Evolutionary conservation across 2,797 vertebrate genomes (phyloP).

Genomic region (Prionace glauca): DNA sequence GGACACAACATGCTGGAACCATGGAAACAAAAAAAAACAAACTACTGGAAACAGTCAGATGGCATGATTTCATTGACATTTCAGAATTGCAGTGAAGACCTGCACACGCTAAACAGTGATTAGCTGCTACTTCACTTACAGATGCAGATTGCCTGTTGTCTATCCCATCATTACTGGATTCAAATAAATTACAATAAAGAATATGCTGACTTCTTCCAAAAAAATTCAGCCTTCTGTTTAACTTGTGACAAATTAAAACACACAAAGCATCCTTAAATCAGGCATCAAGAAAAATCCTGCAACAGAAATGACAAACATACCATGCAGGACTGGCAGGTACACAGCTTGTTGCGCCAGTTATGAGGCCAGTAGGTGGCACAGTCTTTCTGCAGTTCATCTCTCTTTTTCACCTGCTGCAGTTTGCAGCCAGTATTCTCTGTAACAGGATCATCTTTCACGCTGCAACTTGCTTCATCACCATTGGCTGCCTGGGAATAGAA

Average conservation of each 20-base stretch:
- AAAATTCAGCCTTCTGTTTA: not conserved
- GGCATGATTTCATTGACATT: not conserved
- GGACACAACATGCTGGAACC: no score
- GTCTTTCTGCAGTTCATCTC: constrained; percentile 52
- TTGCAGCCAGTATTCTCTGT: constrained; percentile 54
- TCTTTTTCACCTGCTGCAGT: constrained; percentile 64
- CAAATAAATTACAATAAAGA: not conserved
- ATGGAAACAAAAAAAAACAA: not conserved
- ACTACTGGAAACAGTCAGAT: not conserved
- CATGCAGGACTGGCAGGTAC: constrained; percentile 78
- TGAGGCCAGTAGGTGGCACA: constrained; percentile 84
- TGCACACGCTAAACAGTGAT: not conserved
- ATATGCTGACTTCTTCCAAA: not conserved
- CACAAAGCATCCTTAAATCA: not conserved
- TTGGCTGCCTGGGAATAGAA: constrained; percentile 21
- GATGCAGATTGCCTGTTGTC: not conserved
- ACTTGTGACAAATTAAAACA: not conserved
- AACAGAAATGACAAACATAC: constrained; percentile 51
- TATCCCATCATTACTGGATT: not conserved
- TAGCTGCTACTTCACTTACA: not conserved
- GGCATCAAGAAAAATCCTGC: not conserved
- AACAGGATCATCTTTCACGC: constrained; percentile 49
- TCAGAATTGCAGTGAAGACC: not conserved
- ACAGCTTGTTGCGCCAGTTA: constrained; percentile 79
- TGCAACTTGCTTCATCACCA: constrained; percentile 45